These are phyloP conservation scores for Chloropsis cyanopogon DNA, from an alignment of 2,113 vertebrate genomes.

Conservation along the genomic window DNA sequence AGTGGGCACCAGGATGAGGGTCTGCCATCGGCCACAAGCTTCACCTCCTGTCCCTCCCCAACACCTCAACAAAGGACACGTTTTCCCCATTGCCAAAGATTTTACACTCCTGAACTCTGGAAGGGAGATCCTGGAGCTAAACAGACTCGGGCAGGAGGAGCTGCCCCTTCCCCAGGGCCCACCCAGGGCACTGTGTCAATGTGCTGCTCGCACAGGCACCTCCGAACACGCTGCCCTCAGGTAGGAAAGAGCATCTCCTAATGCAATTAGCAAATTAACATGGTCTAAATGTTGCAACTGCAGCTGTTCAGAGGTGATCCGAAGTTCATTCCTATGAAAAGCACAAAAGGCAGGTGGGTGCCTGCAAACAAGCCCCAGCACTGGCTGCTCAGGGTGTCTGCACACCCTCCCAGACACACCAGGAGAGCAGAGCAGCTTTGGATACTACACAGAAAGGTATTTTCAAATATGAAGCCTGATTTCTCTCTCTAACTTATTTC, in stretches of 20 bases:
- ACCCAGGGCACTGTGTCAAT: accelerated
- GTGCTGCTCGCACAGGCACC: background rate
- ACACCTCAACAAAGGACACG: background rate
- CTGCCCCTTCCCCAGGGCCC: background rate
- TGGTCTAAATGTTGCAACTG: background rate
- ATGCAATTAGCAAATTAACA: background rate
- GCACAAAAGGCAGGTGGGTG: background rate
- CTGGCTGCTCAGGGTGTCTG: accelerated
- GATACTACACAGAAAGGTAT: accelerated
- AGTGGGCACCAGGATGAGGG: no score
- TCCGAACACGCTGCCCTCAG: background rate
- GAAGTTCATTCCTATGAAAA: background rate
- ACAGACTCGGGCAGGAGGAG: background rate
- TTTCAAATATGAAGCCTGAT: background rate
- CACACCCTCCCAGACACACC: background rate
- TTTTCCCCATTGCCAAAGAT: background rate
- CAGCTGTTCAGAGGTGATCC: background rate
- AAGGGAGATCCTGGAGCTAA: background rate
- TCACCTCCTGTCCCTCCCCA: background rate
- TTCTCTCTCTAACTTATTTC: background rate
- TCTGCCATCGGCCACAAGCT: background rate
- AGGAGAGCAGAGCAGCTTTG: background rate
- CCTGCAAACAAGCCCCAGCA: background rate
- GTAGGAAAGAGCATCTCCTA: background rate
- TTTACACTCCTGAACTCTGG: background rate